Conservation (phyloP, 2,797 vertebrate genomes). For the Cossypha caffra region DNA sequence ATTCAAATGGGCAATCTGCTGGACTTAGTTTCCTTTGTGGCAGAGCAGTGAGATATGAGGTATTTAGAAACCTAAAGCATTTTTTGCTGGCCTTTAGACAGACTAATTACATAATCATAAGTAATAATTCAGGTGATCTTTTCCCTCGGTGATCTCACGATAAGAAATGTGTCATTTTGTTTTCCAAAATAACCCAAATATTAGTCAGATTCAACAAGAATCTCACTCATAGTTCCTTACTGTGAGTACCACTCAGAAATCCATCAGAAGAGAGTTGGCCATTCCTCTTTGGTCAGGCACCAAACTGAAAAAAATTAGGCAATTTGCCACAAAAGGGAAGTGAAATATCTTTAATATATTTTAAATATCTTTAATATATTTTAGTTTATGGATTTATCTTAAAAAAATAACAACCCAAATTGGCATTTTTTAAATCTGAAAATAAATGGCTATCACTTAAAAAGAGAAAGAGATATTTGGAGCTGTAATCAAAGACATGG, state of each 20-base stretch:
- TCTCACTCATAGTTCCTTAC: background rate
- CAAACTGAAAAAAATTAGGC: background rate
- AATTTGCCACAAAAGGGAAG: background rate
- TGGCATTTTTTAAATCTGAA: background rate
- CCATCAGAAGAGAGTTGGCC: background rate
- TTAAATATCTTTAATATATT: background rate
- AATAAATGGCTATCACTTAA: background rate
- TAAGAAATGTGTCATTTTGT: background rate
- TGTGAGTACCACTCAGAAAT: background rate
- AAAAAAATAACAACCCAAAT: background rate
- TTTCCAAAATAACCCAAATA: background rate
- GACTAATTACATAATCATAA: background rate
- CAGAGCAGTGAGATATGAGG: background rate
- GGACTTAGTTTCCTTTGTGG: background rate
- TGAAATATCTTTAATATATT: background rate
- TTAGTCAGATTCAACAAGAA: background rate
- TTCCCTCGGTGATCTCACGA: background rate
- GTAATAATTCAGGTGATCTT: background rate
- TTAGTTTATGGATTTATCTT: background rate
- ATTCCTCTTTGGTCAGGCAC: background rate
- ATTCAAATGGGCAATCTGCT: background rate
- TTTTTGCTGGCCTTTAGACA: background rate
- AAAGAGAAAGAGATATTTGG: background rate
- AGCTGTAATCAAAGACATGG: background rate
- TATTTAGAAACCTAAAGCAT: background rate